phyloP scores from a whole-genome alignment of 2,113 vertebrate species.

The Anoura caudifer region DNA sequence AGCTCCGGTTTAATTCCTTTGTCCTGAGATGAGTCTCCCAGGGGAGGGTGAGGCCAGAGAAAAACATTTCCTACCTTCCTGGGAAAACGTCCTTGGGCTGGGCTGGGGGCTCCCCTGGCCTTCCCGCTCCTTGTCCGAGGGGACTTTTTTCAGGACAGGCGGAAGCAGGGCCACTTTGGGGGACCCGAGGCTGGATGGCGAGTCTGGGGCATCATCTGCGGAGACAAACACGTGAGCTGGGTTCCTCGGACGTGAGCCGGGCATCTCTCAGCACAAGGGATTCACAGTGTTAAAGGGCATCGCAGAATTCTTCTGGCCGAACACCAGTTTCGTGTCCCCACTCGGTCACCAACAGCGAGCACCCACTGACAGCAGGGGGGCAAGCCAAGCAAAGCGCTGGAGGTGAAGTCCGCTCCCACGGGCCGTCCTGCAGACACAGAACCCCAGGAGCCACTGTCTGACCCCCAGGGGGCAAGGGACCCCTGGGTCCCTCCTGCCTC shows the following conservation, averaged over 20 bases:
- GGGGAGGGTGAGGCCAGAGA: fast-evolving
- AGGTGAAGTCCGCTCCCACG: neutral
- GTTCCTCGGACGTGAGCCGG: neutral
- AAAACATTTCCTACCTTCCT: conserved; percentile 86
- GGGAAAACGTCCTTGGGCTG: conserved; percentile 82
- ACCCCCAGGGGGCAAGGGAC: neutral
- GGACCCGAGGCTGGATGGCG: conserved; percentile 84
- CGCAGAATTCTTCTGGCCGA: neutral
- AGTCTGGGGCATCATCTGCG: conserved; percentile 89
- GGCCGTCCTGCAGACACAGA: neutral
- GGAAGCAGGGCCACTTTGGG: conserved; percentile 84
- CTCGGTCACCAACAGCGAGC: neutral
- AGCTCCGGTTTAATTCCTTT: neutral
- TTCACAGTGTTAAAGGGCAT: neutral
- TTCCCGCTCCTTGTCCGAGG: conserved; percentile 91
- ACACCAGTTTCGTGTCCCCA: neutral
- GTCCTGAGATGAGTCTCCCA: neutral
- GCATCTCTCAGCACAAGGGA: neutral
- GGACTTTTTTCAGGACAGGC: conserved; percentile 84
- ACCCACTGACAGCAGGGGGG: neutral
- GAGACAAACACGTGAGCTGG: conserved; percentile 16
- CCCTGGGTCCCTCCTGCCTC: neutral
- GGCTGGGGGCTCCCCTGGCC: conserved; percentile 82
- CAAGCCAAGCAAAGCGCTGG: neutral
- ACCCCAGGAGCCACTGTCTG: neutral